Percentiles rank a stretch among this genome's conserved stretches.
phyloP scores from a whole-genome alignment of 1,140 invertebrate genomes.

The Leucophenga varia region DNA sequence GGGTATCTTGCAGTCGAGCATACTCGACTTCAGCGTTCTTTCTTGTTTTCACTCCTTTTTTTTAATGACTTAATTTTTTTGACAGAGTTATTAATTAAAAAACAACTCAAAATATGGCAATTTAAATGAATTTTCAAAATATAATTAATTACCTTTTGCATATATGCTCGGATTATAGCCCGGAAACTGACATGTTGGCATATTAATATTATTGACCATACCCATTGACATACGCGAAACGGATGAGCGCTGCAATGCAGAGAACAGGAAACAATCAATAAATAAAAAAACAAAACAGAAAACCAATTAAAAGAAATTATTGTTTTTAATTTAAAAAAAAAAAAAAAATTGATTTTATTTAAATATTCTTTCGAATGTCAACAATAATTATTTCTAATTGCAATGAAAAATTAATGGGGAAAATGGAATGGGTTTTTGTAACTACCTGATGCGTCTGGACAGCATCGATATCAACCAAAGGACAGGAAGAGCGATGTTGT shows the following conservation, averaged over 20 bases:
- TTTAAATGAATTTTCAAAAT: too few species aligned
- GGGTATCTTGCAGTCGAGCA: too few species aligned
- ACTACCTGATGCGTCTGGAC: constrained; percentile 46
- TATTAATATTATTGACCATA: constrained; percentile 49
- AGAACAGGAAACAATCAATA: background rate
- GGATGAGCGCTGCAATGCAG: constrained; percentile 37
- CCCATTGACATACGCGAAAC: constrained; percentile 56
- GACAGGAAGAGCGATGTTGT: constrained; percentile 71
- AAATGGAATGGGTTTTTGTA: too few species aligned
- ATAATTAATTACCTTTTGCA: constrained; percentile 54
- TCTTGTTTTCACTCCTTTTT: too few species aligned
- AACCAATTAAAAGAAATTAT: background rate
- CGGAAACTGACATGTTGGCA: constrained; percentile 54
- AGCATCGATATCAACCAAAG: constrained; percentile 61
- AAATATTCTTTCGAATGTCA: background rate
- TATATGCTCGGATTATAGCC: constrained; percentile 52
- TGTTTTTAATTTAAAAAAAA: background rate
- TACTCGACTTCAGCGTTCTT: too few species aligned
- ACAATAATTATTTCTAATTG: background rate
- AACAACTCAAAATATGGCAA: too few species aligned
- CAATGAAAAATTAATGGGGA: background rate
- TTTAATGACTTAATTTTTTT: too few species aligned
- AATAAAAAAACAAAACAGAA: too few species aligned
- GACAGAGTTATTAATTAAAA: too few species aligned
- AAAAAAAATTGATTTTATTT: background rate